phyloP scores from a whole-genome alignment of 2,888 invertebrate species.

The Tiphia femorata region DNA sequence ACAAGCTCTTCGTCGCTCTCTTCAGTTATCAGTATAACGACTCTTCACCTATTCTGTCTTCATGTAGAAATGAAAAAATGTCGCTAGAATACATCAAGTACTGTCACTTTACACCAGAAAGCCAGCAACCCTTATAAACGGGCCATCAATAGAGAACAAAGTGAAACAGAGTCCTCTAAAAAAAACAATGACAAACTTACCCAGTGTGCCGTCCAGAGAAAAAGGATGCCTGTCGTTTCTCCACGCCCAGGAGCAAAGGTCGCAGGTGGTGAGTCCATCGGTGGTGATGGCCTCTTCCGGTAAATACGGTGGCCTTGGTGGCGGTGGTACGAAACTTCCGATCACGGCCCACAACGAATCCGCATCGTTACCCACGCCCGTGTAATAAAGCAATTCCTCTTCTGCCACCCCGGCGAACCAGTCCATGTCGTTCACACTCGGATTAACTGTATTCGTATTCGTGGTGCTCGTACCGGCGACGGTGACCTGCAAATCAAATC shows the following conservation, averaged over 20 bases:
- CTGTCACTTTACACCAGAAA: no score
- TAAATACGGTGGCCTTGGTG: conserved; percentile 77
- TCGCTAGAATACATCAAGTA: no score
- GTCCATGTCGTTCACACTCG: conserved; percentile 62
- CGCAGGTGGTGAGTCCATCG: conserved; percentile 81
- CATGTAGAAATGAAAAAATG: no score
- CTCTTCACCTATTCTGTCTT: no score
- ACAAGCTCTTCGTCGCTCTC: no score
- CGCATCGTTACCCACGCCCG: conserved; percentile 60
- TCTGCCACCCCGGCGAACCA: conserved; percentile 67
- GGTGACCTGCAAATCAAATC: conserved; percentile 29
- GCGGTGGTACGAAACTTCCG: conserved; percentile 76
- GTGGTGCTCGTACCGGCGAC: conserved; percentile 38
- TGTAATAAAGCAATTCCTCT: conserved; percentile 65
- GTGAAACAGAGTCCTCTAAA: no score
- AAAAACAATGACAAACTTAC: conserved; percentile 68
- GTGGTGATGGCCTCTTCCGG: conserved; percentile 74
- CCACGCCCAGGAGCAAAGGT: conserved; percentile 82
- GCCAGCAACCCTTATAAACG: no score
- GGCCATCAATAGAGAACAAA: no score
- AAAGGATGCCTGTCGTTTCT: conserved; percentile 72
- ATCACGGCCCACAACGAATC: conserved; percentile 67
- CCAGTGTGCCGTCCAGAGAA: conserved; percentile 74
- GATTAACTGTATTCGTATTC: conserved; percentile 55
- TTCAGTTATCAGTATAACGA: no score